A percentile compares a stretch with the other conserved stretches of the same genome.
Conservation (phyloP, 2,113 vertebrate species). For the Psilopsiagon aurifrons region DNA sequence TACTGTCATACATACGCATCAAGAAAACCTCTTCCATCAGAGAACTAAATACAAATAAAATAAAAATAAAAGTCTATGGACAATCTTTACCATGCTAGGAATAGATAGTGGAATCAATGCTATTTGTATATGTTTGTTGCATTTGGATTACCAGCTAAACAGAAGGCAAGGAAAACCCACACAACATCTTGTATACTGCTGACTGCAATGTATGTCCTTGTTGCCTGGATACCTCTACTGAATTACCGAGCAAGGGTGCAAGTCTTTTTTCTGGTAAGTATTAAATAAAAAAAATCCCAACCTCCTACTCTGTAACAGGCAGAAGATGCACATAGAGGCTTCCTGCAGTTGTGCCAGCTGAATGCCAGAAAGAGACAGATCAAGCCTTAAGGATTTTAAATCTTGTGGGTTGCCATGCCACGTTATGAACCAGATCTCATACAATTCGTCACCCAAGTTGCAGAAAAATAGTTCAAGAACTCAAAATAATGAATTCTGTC, state of each 20-base stretch:
- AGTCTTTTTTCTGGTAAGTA: neutral
- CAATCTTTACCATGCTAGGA: neutral
- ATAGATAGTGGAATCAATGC: neutral
- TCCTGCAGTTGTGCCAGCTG: neutral
- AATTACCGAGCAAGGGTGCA: neutral
- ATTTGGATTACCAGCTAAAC: constrained; percentile 2
- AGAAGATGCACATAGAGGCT: constrained; percentile 12
- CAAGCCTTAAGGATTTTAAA: constrained; percentile 57
- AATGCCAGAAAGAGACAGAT: constrained; percentile 35
- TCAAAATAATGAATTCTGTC: constrained; percentile 77
- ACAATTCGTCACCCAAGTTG: constrained; percentile 72
- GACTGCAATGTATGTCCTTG: constrained; percentile 18
- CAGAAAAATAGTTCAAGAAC: constrained; percentile 73
- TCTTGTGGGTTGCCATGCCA: constrained; percentile 52
- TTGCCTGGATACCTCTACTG: constrained; percentile 49
- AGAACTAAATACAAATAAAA: neutral
- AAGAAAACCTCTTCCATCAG: neutral
- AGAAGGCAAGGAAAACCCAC: constrained; percentile 13
- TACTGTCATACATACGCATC: neutral
- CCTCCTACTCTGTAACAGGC: neutral
- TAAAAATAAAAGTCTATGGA: neutral
- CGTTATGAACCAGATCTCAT: constrained; percentile 65
- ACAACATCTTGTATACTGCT: neutral
- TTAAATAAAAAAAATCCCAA: constrained; percentile 37
- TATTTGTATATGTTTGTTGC: neutral